Conservation (phyloP, 2,888 invertebrate species). For the Cheiracanthium punctorium region DNA sequence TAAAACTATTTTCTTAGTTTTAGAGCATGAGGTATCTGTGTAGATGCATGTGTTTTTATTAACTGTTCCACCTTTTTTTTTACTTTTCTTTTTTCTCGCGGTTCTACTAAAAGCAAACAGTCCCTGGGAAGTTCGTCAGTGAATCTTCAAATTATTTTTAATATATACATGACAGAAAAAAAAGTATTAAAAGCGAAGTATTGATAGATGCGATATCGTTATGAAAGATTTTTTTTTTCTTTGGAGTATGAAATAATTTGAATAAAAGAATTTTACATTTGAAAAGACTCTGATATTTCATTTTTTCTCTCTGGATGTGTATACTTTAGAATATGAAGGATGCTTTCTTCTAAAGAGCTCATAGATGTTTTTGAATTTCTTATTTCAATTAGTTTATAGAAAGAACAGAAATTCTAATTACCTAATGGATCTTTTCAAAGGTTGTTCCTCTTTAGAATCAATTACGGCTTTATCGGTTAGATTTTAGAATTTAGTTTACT, state of each 20-base stretch:
- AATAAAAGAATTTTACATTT: neutral
- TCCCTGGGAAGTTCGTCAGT: neutral
- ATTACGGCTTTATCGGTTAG: too few relatives aligned
- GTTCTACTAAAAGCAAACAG: neutral
- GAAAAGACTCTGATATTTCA: neutral
- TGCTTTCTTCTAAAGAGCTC: neutral
- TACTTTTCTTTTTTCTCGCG: constrained; percentile 3
- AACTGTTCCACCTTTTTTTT: too few relatives aligned
- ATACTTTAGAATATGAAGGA: neutral
- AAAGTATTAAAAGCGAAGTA: too few relatives aligned
- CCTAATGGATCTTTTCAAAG: neutral
- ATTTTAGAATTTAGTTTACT: too few relatives aligned
- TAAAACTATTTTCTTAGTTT: constrained; percentile 15
- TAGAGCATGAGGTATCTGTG: neutral
- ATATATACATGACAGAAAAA: neutral
- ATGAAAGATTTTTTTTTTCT: too few relatives aligned
- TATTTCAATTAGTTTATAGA: neutral
- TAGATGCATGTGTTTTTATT: neutral
- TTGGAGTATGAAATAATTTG: too few relatives aligned
- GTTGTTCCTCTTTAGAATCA: neutral
- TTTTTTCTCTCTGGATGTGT: neutral
- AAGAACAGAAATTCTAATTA: neutral
- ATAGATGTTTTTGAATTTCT: neutral
- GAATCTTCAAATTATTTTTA: neutral
- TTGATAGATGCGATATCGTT: too few relatives aligned